These are phyloP conservation scores for Zophobas atratus DNA, from an alignment of 1,140 invertebrate genomes.

Conservation along the genomic window DNA sequence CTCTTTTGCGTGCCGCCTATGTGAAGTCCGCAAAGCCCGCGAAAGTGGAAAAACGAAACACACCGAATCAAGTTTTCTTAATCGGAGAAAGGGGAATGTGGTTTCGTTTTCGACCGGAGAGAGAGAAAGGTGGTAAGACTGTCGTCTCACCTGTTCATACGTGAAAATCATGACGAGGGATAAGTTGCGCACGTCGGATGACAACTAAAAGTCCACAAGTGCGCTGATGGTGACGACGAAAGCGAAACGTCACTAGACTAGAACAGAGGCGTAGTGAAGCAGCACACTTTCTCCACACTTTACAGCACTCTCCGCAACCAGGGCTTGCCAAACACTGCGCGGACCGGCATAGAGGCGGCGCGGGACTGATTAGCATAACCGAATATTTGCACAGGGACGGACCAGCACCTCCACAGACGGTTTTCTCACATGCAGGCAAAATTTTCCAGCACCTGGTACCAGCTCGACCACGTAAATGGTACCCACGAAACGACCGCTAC, in stretches of 20 bases:
- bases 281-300: conserved; percentile 56
- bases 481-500: no score
- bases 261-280: conserved; percentile 43
- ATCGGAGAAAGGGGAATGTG: conserved; percentile 51
- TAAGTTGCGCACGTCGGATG: conserved; percentile 43
- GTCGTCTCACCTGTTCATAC: conserved; percentile 53
- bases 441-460: no score
- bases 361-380: conserved; percentile 57
- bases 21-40: conserved; percentile 1
- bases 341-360: conserved; percentile 46
- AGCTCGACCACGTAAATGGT: no score
- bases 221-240: conserved; percentile 46
- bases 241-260: conserved; percentile 47
- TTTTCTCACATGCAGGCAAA: background rate
- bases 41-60: conserved; percentile 50
- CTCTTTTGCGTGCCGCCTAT: background rate
- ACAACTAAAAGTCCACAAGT: conserved; percentile 35
- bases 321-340: conserved; percentile 55
- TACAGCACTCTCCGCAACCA: conserved; percentile 51
- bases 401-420: conserved; percentile 1
- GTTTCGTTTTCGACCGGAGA: conserved; percentile 56
- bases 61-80: conserved; percentile 47
- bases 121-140: conserved; percentile 54
- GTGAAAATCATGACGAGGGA: conserved; percentile 44
- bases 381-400: conserved; percentile 50